Evolutionary conservation across 2,797 vertebrate species (phyloP), one percentile per base, ranked within the genome.

Genomic region (Harpagifer antarcticus): DNA sequence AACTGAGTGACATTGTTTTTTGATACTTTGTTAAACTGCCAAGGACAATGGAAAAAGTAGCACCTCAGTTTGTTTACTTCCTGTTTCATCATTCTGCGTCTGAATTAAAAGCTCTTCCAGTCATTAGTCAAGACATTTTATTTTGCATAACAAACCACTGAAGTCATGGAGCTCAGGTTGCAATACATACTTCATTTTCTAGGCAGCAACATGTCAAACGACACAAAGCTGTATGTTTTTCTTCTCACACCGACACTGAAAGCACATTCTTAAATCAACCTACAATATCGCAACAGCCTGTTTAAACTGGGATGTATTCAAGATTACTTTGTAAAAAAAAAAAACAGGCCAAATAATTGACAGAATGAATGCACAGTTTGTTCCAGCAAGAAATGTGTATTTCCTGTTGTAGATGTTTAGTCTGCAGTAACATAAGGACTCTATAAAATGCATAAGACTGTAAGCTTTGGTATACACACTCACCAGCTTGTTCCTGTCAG

Each of bases 381-480:
- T 93, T 95, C 91, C 94, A 94, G 92, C 91, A 93, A 89, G 90
- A 93, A 92, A 92, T 90, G 92, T 86, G 82, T 48, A 42, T 56
- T 47, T 86, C 89, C 83, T 88, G 76, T 87, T 50, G 63, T 60
- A 58, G 49, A 78, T 83, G 68, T 53, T 72, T 82, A 57, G 72
- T 72, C 64, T 85, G 79, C 90, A 93, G 93, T 90, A 91, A 94
- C 90, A 90, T 74, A 72, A 67, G 66, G 82, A 80, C 87, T 89
- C 88, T 93, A 92, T 82, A 93, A 94, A 94, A 90, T 91, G 91
- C 92, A 94, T 92, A 92, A 95, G 95, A 94, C 94, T 90, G 88
- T 89, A 95, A 95, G 95, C 96, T 97, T 97, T 98, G 96, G 96
- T 96, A 95, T 94, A 91, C 88, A 90, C 86, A 77, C 27, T 27